phyloP scores from a whole-genome alignment of 2,888 invertebrate species.

The Acleris emargana region DNA sequence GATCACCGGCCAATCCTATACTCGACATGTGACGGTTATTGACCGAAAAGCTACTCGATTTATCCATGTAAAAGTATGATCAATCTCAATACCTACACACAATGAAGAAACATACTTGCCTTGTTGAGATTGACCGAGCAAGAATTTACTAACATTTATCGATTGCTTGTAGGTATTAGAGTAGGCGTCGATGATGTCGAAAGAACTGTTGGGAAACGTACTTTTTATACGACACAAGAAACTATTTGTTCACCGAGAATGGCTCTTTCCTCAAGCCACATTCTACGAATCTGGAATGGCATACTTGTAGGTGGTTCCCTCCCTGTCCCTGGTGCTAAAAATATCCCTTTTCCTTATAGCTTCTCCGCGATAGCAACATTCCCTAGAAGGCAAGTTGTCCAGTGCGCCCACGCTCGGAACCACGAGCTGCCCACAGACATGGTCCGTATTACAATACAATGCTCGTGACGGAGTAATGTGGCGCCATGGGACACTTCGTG shows the following conservation, averaged over 20 bases:
- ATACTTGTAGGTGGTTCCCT: constrained; percentile 13
- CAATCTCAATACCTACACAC: constrained; percentile 15
- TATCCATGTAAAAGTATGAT: constrained; percentile 11
- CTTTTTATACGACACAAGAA: constrained; percentile 1
- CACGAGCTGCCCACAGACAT: constrained; percentile 43
- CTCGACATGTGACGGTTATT: constrained; percentile 54
- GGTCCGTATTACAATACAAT: constrained; percentile 57
- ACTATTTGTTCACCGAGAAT: constrained; percentile 5
- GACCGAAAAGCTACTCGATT: constrained; percentile 44
- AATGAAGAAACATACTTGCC: not conserved
- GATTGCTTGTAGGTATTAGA: constrained; percentile 8
- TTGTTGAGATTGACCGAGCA: constrained; percentile 2
- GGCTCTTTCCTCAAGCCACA: not conserved
- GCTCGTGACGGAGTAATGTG: constrained; percentile 57
- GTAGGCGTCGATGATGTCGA: constrained; percentile 22
- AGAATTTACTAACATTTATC: constrained; percentile 14
- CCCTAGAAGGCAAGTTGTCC: constrained; percentile 74
- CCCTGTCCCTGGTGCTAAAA: constrained; percentile 31
- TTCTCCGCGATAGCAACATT: constrained; percentile 69
- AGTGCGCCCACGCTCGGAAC: constrained; percentile 62
- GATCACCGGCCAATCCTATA: constrained; percentile 38
- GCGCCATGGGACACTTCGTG: constrained; percentile 52
- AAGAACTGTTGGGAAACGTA: constrained; percentile 11
- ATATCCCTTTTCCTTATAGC: constrained; percentile 45
- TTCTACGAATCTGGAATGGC: constrained; percentile 17